These are phyloP conservation scores for Podargus strigoides DNA, from an alignment of 2,797 vertebrate species.

Conservation along the genomic window DNA sequence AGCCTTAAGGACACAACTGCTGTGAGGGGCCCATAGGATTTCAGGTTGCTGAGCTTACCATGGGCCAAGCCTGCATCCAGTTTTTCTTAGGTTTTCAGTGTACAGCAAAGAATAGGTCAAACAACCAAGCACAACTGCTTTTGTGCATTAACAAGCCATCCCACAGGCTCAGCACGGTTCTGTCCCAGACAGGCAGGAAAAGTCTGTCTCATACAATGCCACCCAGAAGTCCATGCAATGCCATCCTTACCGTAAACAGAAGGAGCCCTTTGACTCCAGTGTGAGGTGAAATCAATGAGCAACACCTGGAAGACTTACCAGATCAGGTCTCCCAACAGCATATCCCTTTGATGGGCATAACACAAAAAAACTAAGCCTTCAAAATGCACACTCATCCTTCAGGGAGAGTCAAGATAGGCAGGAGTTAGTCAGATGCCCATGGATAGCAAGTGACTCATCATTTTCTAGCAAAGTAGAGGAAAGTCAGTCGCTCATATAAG, in stretches of 20 bases:
- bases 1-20: background rate
- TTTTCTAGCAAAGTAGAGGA: background rate
- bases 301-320: background rate
- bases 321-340: background rate
- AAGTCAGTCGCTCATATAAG: background rate
- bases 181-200: background rate
- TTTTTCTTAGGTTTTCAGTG: background rate
- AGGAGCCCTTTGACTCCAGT: background rate
- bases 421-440: background rate
- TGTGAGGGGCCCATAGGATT: background rate
- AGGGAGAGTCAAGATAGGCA: background rate
- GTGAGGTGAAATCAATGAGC: background rate
- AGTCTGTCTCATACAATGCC: background rate
- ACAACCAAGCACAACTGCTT: background rate
- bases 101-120: background rate
- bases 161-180: background rate
- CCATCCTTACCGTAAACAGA: background rate
- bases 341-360: background rate
- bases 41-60: background rate
- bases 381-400: background rate
- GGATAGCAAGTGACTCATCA: background rate
- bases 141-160: background rate
- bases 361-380: background rate
- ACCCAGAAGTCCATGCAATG: background rate
- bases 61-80: background rate